Evolutionary conservation across 1,140 invertebrate species (phyloP), one percentile per base, ranked within the genome.

Genomic region (Drosophila jambulina): DNA sequence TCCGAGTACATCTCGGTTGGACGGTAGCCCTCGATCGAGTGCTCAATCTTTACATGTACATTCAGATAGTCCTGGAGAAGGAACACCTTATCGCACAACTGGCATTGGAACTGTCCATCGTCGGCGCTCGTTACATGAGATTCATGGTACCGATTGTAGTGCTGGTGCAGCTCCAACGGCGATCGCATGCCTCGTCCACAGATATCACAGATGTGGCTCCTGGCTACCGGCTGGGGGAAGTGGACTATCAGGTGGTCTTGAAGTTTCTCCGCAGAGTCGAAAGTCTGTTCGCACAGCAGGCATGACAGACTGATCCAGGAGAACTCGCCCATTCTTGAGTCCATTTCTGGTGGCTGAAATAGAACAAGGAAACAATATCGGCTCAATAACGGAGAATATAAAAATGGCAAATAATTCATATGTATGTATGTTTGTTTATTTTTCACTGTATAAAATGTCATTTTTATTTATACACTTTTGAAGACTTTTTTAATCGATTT

Each of bases 141-240:
- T 13, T 46, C 58, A 17, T 83, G 80, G 19, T 59, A 82, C 1
- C 62, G 69, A 19, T 49, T 59, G 8, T 60, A 58, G 15, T 82
- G 80, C 13, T 68, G 27, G 0, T 32, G 46, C 19, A 68, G 25
- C 34, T 82, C 53, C n/a, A 45, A 25, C 19, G 72, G 62, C 4
- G 75, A 78, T 32, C 62, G 61, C 25, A 82, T 25, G 4, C 32
- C 43, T 21, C 80, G 54, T 6, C 75, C 80, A 5, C 80, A 83
- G 7, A 83, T 45, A 36, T 82, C 59, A n/a, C 80, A 82, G n/a
- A 3, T 32, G 3, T 38, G 27, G 15, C 10, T 42, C 10, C 10
- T 21, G 25, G 19, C n/a, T n/a, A 42, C 42, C 8, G 27, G 27
- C 19, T 78, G 45, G 0, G 19, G 12, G n/a, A 23, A 63, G 27